Evolutionary conservation across 2,888 invertebrate genomes (phyloP).

Genomic region (Exocentrus adspersus): DNA sequence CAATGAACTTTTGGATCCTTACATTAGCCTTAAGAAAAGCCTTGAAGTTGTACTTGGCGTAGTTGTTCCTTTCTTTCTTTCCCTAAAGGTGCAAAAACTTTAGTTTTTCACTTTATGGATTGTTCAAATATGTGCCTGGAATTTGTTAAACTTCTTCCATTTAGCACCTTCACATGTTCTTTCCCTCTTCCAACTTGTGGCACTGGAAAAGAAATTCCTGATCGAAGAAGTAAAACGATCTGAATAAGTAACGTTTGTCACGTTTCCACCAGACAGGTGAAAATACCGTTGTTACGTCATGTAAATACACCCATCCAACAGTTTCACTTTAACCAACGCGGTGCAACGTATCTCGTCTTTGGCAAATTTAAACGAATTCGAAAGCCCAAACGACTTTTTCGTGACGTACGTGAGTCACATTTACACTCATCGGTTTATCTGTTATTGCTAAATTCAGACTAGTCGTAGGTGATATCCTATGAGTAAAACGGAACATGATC

Average conservation of each 20-base stretch:
- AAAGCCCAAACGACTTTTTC: constrained; percentile 4
- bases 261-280: neutral
- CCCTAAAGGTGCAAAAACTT: too few species aligned
- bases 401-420: constrained; percentile 14
- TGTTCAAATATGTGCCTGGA: too few species aligned
- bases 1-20: too few species aligned
- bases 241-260: neutral
- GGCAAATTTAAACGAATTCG: constrained; percentile 14
- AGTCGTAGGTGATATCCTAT: constrained; percentile 22
- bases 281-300: constrained; percentile 4
- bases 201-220: too few species aligned
- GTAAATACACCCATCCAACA: neutral
- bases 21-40: too few species aligned
- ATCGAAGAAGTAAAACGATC: too few species aligned
- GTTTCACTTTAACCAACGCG: constrained; percentile 1
- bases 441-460: constrained; percentile 20
- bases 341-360: neutral
- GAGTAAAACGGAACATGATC: constrained; percentile 12
- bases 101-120: too few species aligned
- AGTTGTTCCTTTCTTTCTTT: too few species aligned
- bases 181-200: too few species aligned
- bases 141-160: too few species aligned
- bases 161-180: too few species aligned
- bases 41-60: too few species aligned
- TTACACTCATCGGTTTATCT: constrained; percentile 8